These are phyloP conservation scores for Thecocarcelia acutangulata DNA, from an alignment of 2,888 invertebrate species.

Conservation along the genomic window DNA sequence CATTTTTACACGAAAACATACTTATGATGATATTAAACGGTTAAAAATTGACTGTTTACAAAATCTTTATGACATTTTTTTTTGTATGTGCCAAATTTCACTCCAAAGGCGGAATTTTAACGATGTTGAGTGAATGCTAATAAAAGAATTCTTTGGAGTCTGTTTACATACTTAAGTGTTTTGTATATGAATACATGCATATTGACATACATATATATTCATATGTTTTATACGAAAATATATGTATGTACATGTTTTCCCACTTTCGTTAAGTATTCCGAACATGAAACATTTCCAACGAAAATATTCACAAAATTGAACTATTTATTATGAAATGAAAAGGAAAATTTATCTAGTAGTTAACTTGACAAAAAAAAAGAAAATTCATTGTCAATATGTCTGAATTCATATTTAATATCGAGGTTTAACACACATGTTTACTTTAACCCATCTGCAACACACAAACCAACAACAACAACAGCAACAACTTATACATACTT, in stretches of 20 bases:
- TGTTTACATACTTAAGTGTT: no score
- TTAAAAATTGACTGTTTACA: no score
- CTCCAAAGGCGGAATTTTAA: not conserved
- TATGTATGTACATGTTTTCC: no score
- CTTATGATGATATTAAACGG: no score
- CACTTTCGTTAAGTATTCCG: constrained; percentile 12
- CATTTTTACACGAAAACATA: no score
- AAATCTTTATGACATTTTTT: no score
- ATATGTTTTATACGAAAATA: no score
- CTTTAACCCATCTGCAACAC: not conserved
- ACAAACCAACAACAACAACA: not conserved
- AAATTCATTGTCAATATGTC: constrained; percentile 29
- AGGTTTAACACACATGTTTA: not conserved
- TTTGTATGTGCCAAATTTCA: constrained; percentile 6
- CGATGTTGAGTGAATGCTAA: not conserved
- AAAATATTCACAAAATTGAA: constrained; percentile 39
- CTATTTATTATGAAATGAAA: constrained; percentile 28
- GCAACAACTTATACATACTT: no score
- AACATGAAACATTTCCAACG: constrained; percentile 22
- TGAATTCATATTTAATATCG: not conserved
- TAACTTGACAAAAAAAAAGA: constrained; percentile 15
- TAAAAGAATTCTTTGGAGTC: not conserved
- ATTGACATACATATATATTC: no score
- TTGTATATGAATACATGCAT: no score
- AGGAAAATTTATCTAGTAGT: not conserved